Evolutionary conservation across 2,888 invertebrate species (phyloP), one percentile per base, ranked within the genome.

Genomic region (Nemapogon koenigi): DNA sequence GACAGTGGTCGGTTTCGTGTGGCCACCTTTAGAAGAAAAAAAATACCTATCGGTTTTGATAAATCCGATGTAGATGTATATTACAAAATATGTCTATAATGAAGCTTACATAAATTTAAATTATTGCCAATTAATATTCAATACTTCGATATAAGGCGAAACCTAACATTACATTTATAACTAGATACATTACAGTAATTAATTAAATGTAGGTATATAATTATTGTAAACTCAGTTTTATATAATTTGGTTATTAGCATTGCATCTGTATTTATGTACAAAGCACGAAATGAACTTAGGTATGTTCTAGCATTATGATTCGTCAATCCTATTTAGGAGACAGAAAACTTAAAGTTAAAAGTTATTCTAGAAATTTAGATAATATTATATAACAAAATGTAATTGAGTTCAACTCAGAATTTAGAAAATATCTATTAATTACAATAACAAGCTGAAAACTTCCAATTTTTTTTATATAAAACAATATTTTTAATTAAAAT

Each of bases 241-340:
- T 41, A 41, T 35, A 19, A 33, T 71, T 69, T 68, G 67, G 67
- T 71, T 55, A 64, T 52, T 62, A 61, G 53, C 53, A 55, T 56
- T 64, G 72, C 70, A 47, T 58, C 52, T n/a, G 19, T 19, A 49
- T 31, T 46, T 64, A 62, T 68, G 55, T 78, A 78, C 75, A 78
- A 73, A 76, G 75, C 75, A 63, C 52, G 14, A 55, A 55, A 65
- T 51, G 59, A 59, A 69, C 78, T 78, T 78, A 75, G 78, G 78
- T 73, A 67, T 71, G 72, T 71, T 75, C 78, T 78, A 78, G 78
- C 78, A 7, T 22, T 76, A 78, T 78, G 78, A 75, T 65, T 62
- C 51, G 63, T 73, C 64, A 29, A 64, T 65, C 72, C 68, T 26
- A 45, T 40, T 2, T 43, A 44, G 69, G 68, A 67, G 64, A 70